Percentiles rank a stretch among this genome's conserved stretches.
phyloP scores from a whole-genome alignment of 64 coral and sea anemone genomes.

The Pocillopora damicornis region DNA sequence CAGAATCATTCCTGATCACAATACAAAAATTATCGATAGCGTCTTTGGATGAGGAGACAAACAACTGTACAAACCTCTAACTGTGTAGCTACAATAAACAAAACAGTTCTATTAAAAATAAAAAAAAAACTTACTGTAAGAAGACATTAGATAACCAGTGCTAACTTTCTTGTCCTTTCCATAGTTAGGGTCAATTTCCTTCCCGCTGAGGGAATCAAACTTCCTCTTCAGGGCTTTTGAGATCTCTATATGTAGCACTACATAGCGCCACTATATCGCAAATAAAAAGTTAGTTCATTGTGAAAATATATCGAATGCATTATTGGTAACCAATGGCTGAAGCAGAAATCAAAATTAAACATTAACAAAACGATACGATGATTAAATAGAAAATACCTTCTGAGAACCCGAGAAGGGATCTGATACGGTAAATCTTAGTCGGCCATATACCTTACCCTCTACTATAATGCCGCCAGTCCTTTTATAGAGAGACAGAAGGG shows the following conservation, averaged over 20 bases:
- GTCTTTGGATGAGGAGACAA: not conserved
- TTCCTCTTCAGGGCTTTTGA: constrained; percentile 63
- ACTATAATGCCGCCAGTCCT: constrained; percentile 55
- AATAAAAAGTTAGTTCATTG: not conserved
- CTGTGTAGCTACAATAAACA: no score
- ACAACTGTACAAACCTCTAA: not conserved
- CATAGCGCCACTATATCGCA: constrained; percentile 72
- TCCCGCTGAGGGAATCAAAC: constrained; percentile 65
- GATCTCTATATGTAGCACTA: constrained; percentile 71
- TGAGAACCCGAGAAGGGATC: constrained; percentile 49
- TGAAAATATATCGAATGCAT: no score
- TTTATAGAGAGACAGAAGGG: not conserved
- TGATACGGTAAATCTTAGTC: constrained; percentile 66
- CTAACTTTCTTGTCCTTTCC: constrained; percentile 84
- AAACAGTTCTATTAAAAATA: no score
- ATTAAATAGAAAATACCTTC: constrained; percentile 33
- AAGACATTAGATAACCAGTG: constrained; percentile 84
- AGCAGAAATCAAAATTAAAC: not conserved
- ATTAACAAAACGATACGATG: not conserved
- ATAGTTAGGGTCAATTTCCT: constrained; percentile 87
- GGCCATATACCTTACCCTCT: constrained; percentile 56
- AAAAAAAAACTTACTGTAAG: constrained; percentile 64
- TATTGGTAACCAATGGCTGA: no score
- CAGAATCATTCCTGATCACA: not conserved
- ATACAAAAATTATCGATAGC: not conserved